Evolutionary conservation across 2,113 vertebrate species (phyloP), one percentile per base, ranked within the genome.

Genomic region (Bettongia penicillata): DNA sequence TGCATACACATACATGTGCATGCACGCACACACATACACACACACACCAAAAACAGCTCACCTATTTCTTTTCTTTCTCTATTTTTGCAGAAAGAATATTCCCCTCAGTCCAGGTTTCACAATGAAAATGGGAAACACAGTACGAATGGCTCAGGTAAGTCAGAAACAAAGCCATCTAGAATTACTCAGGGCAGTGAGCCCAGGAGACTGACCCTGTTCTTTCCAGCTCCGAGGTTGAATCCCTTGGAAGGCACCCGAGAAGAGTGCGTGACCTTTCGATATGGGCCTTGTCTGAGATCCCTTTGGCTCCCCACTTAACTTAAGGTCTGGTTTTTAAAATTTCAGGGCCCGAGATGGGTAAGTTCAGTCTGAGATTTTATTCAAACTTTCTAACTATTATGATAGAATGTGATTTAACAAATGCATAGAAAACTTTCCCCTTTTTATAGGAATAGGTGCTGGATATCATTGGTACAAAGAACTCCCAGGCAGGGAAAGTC

Each of bases 1-100:
- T 31, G 53, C 49, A 9, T 1, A 47, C 24, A 91, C 55, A 26
- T 2, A 0, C 24, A 28, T 7, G 7, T 10, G 31, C 55, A 61
- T 24, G 14, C 28, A 31, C 57, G 12, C 57, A 61, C 57, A 28
- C 55, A 31, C 26, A 61, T 9, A 31, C 26, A 57, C 55, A 57
- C 9, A 68, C 57, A 37, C 28, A 4, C 49, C 57, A 25, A 0
- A 49, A 93, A 61, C 90, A 91, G 8, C 90, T 95, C 91, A 92
- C 51, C 96, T 89, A 91, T 95, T 50, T 95, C 53, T 53, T 95
- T 24, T 93, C 51, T 97, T 93, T 51, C 97, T 97, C 93, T 98
- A 91, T 98, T 94, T 95, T 97, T 97, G 57, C 98, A 99, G 99
- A 99, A 99, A 98, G 98, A 98, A 97, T 99, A 99, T 94, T 99